Conservation (phyloP, 2,113 vertebrate species). For the Gyps fulvus region DNA sequence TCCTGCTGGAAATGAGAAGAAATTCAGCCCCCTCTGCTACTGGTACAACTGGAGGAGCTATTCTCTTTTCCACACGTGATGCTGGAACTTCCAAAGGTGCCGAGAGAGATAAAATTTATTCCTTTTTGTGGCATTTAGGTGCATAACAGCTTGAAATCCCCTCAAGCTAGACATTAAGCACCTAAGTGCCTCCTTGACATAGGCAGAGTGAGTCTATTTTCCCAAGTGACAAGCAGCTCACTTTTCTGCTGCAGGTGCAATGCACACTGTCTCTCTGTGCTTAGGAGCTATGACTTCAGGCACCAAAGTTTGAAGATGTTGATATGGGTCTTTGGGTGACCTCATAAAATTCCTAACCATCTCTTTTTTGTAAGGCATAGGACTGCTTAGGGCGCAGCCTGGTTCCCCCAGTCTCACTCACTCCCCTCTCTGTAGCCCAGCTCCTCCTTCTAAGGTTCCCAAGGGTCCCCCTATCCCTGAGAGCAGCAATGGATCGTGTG, state of each 20-base stretch:
- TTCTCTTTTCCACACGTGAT: background rate
- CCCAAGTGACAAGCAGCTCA: background rate
- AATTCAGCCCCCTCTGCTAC: background rate
- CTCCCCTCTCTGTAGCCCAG: background rate
- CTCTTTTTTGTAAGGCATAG: background rate
- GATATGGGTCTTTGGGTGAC: background rate
- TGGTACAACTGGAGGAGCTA: background rate
- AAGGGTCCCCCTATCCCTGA: background rate
- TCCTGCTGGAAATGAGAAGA: background rate
- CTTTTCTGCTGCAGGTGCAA: background rate
- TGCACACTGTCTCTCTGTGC: background rate
- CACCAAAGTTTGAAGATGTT: background rate
- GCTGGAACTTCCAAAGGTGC: background rate
- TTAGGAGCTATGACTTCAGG: background rate
- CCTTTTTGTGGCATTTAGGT: too few relatives aligned
- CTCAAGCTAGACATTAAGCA: background rate
- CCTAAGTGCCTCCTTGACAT: background rate
- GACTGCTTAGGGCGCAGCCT: background rate
- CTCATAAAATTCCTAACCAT: background rate
- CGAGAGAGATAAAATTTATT: background rate
- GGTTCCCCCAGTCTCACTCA: rapidly evolving
- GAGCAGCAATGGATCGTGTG: background rate
- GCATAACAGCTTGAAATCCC: too few relatives aligned
- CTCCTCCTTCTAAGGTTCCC: background rate
- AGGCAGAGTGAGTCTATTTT: background rate